phyloP scores from a whole-genome alignment of 2,888 invertebrate species.

The Tipula helvola region DNA sequence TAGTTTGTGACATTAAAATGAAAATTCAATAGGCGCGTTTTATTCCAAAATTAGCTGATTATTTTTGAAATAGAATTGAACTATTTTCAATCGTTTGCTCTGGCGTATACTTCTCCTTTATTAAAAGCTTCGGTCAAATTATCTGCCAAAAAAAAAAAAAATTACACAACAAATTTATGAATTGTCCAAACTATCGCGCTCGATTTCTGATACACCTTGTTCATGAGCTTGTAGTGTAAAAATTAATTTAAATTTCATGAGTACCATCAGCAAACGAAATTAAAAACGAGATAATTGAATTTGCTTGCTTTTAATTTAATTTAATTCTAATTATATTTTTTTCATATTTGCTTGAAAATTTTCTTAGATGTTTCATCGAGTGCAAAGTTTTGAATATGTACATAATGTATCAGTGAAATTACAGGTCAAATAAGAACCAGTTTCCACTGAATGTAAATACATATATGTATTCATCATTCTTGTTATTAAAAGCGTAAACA shows the following conservation, averaged over 20 bases:
- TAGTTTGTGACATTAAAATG: too few relatives aligned
- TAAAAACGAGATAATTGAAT: not conserved
- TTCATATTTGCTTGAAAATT: not conserved
- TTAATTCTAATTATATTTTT: not conserved
- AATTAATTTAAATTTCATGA: not conserved
- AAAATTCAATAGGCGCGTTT: too few relatives aligned
- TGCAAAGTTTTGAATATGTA: not conserved
- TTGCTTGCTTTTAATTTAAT: not conserved
- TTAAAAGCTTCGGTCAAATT: too few relatives aligned
- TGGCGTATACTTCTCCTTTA: too few relatives aligned
- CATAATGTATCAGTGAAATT: not conserved
- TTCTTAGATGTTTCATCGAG: not conserved
- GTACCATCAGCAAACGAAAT: not conserved
- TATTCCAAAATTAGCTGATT: too few relatives aligned
- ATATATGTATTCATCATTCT: not conserved
- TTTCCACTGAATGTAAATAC: not conserved
- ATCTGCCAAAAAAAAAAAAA: too few relatives aligned
- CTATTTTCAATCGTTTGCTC: too few relatives aligned
- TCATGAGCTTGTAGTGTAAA: not conserved
- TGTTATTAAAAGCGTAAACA: not conserved
- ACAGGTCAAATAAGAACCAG: not conserved
- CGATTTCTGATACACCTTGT: too few relatives aligned
- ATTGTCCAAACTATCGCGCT: too few relatives aligned
- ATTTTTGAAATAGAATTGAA: too few relatives aligned
- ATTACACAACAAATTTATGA: too few relatives aligned